Evolutionary conservation across 35 echinoderm and acorn worm species (phyloP).

Genomic region (Nesometra sesokonis): DNA sequence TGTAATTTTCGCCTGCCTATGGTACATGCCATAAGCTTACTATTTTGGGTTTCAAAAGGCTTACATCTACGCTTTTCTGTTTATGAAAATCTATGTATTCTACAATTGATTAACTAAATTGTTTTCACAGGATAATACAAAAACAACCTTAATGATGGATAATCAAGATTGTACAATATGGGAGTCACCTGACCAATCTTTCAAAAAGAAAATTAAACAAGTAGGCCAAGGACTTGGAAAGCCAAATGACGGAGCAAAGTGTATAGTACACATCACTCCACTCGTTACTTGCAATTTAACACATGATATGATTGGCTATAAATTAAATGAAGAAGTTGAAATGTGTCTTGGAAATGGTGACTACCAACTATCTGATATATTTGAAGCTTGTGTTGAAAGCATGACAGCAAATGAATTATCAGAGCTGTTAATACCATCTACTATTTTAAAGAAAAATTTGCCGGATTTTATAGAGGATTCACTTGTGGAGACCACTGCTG

Average conservation of each 20-base stretch:
- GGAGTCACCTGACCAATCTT: slow-evolving; percentile 48
- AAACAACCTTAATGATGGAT: not conserved
- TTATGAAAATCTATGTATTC: too few relatives aligned
- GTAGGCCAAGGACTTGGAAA: slow-evolving; percentile 29
- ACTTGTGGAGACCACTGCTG: not conserved
- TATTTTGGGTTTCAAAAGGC: too few relatives aligned
- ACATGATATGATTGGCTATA: slow-evolving; percentile 49
- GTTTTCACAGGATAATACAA: too few relatives aligned
- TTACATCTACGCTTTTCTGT: too few relatives aligned
- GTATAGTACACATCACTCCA: slow-evolving; percentile 33
- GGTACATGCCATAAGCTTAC: too few relatives aligned
- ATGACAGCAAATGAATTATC: slow-evolving; percentile 57
- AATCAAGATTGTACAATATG: not conserved
- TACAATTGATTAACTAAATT: too few relatives aligned
- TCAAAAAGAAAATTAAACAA: slow-evolving; percentile 51
- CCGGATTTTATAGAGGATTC: not conserved
- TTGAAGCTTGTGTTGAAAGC: slow-evolving; percentile 66
- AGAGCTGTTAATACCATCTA: slow-evolving; percentile 2
- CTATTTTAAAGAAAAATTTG: not conserved
- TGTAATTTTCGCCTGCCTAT: too few relatives aligned
- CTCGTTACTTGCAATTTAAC: not conserved
- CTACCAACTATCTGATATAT: slow-evolving; percentile 27
- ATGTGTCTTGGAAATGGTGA: slow-evolving; percentile 48
- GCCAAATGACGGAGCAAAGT: slow-evolving; percentile 78
- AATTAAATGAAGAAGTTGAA: slow-evolving; percentile 11